These are phyloP conservation scores for Amphiduros pacificus DNA, from an alignment of 2,888 invertebrate species.

Conservation along the genomic window DNA sequence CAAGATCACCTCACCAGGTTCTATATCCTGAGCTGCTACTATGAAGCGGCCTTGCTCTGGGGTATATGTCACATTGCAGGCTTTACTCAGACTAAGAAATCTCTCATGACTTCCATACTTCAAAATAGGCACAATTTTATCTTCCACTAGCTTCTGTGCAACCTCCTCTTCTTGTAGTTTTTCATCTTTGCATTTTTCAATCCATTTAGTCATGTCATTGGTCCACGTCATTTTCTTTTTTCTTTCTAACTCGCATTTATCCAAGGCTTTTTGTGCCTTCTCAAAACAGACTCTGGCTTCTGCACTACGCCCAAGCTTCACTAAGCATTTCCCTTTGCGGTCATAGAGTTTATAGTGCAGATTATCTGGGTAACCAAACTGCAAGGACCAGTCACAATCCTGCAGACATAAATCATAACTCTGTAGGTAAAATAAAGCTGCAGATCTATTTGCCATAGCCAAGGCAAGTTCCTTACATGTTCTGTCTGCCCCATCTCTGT, in stretches of 20 bases:
- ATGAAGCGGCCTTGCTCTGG: constrained; percentile 44
- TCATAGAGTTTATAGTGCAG: constrained; percentile 70
- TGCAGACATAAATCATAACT: constrained; percentile 41
- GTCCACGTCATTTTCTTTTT: constrained; percentile 4
- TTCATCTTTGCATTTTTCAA: not conserved
- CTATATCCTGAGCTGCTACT: constrained; percentile 45
- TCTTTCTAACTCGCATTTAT: constrained; percentile 15
- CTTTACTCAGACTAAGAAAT: not conserved
- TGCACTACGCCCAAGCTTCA: constrained; percentile 62
- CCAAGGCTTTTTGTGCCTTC: constrained; percentile 31
- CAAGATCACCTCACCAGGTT: constrained; percentile 73
- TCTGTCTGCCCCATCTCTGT: not conserved
- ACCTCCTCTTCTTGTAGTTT: not conserved
- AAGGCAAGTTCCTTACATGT: constrained; percentile 35
- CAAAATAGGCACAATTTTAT: not conserved
- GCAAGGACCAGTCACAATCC: constrained; percentile 49
- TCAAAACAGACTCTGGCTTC: constrained; percentile 55
- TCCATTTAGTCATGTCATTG: not conserved
- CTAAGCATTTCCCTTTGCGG: constrained; percentile 69
- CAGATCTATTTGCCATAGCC: constrained; percentile 53
- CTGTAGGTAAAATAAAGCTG: constrained; percentile 48
- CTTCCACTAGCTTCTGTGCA: not conserved
- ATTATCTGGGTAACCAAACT: constrained; percentile 68
- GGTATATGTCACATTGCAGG: constrained; percentile 36
- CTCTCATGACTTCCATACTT: not conserved